A percentile compares a stretch with the other conserved stretches of the same genome.
Conservation (phyloP, 2,888 invertebrate species). For the Melinaea menophilus region DNA sequence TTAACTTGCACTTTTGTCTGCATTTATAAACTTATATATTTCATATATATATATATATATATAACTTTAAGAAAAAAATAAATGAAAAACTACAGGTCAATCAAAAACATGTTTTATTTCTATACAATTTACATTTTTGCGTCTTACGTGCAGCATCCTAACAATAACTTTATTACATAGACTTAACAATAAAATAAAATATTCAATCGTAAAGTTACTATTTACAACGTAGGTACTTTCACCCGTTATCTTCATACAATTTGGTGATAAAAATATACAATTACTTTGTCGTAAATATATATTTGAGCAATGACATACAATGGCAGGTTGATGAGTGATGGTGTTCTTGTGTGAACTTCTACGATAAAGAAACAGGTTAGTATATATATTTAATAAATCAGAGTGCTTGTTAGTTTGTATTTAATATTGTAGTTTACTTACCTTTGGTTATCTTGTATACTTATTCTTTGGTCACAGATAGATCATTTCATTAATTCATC, state of each 20-base stretch:
- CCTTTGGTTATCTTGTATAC: no score
- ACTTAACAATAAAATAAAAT: conserved; percentile 49
- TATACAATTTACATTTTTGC: conserved; percentile 68
- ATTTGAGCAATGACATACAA: conserved; percentile 34
- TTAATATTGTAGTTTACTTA: no score
- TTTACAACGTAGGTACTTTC: conserved; percentile 34
- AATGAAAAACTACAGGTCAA: conserved; percentile 43
- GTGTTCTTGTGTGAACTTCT: background rate
- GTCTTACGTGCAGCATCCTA: conserved; percentile 55
- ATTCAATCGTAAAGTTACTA: conserved; percentile 33
- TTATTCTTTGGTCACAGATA: no score
- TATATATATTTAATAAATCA: no score
- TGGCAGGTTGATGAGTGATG: conserved; percentile 22
- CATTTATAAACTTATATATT: background rate
- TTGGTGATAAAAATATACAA: conserved; percentile 20
- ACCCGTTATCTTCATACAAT: conserved; percentile 33
- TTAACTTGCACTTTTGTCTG: background rate
- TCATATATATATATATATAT: background rate
- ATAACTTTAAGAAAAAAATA: conserved; percentile 27
- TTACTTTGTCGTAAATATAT: conserved; percentile 26
- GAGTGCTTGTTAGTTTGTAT: no score
- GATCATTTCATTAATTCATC: no score
- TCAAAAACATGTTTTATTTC: conserved; percentile 70
- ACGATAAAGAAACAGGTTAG: no score
- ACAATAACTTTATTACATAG: conserved; percentile 49